Evolutionary conservation across 2,113 vertebrate species (phyloP), one percentile per base, ranked within the genome.

Genomic region (Semnopithecus entellus): DNA sequence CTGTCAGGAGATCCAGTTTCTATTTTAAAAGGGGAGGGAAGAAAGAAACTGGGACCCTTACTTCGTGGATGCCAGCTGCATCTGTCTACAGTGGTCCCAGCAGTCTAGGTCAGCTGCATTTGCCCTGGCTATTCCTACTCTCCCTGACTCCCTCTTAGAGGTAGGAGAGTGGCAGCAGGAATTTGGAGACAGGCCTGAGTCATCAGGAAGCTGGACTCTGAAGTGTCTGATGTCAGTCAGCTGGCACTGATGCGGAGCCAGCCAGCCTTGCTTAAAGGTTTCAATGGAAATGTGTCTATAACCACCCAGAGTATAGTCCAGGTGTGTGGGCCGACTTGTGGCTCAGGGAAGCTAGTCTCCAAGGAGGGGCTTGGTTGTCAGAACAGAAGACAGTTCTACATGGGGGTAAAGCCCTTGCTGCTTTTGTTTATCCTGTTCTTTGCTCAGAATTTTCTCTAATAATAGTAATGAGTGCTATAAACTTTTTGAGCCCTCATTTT

Each of bases 131-230:
- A 5, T 20, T 79, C 32, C 72, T 87, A 43, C 18, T 57, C 10
- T 87, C 38, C 23, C 4, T 86, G 45, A 14, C 23, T 85, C 3
- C 50, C 22, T 25, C 9, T 82, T 78, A 88, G 75, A 96, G 22
- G 6, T 32, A 80, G 66, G 73, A 75, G 73, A 94, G 83, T 66
- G 96, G 61, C 48, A 88, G 79, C 90, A 97, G 89, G 61, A 96
- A 94, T 96, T 95, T 57, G 93, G 91, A 96, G 91, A 75, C 20
- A 57, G 83, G 23, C 85, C 92, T 95, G 45, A 95, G 95, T 98
- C 96, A 94, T 90, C 94, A 30, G 83, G 57, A 95, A 96, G 84
- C 48, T 91, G 86, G 72, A 4, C 81, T 79, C 90, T 90, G 14
- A 0, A 5, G 96, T 95, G 94, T 20, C 82, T 83, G 6, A 12